phyloP scores from a whole-genome alignment of 2,888 invertebrate genomes.

The Zonitis immaculata region DNA sequence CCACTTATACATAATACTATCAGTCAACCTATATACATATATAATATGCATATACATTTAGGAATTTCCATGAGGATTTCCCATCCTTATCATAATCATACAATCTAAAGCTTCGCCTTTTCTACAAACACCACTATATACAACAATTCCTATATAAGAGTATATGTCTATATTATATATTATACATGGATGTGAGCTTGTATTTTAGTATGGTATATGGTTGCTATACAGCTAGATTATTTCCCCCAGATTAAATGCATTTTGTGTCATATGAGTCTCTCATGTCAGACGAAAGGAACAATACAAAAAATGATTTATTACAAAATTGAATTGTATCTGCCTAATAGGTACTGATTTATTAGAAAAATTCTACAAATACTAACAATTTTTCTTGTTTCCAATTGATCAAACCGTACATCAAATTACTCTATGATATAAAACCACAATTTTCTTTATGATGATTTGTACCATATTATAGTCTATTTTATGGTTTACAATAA shows the following conservation, averaged over 20 bases:
- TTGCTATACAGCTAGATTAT: background rate
- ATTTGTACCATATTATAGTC: too few species aligned
- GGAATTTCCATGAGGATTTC: slow-evolving; percentile 23
- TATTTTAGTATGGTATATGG: too few species aligned
- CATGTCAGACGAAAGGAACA: background rate
- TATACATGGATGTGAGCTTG: too few species aligned
- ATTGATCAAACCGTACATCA: too few species aligned
- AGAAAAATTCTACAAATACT: too few species aligned
- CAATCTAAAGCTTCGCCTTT: slow-evolving; percentile 4
- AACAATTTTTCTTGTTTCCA: too few species aligned
- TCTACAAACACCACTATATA: background rate
- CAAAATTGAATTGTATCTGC: background rate
- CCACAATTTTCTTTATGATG: too few species aligned
- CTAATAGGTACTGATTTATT: too few species aligned
- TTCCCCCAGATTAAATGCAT: background rate
- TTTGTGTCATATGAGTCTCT: background rate
- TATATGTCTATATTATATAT: too few species aligned
- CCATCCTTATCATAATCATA: slow-evolving; percentile 20
- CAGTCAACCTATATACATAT: background rate
- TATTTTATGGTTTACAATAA: too few species aligned
- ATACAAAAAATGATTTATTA: background rate
- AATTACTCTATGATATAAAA: too few species aligned
- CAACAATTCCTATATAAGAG: too few species aligned
- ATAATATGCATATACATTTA: background rate
- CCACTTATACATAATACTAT: background rate